Conservation (phyloP, 2,113 vertebrate genomes). For the Lasiurus borealis region DNA sequence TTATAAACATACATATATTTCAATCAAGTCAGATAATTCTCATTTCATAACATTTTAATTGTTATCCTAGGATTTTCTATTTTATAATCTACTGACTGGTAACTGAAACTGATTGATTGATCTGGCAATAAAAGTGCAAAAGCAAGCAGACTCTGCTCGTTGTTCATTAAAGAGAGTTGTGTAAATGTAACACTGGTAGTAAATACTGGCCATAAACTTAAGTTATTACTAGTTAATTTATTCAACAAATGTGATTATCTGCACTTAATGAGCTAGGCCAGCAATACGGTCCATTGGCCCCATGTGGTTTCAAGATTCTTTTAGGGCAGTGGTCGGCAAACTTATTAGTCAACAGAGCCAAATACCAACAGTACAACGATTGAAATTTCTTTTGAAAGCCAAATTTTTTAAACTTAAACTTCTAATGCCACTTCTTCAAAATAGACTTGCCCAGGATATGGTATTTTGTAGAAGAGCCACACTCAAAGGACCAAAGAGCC, state of each 20-base stretch:
- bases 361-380: too few species aligned
- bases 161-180: slow-evolving; percentile 34
- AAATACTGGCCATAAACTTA: slow-evolving; percentile 23
- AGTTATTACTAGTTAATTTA: slow-evolving; percentile 21
- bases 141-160: neutral
- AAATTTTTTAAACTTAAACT: too few species aligned
- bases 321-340: neutral
- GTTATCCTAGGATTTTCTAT: neutral
- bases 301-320: neutral
- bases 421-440: too few species aligned
- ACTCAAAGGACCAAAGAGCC: too few species aligned
- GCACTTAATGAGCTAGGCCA: neutral
- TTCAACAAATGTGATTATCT: slow-evolving; percentile 34
- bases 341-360: too few species aligned
- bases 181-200: slow-evolving; percentile 1
- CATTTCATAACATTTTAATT: slow-evolving; percentile 32
- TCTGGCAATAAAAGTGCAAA: slow-evolving; percentile 36
- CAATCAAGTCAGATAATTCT: slow-evolving; percentile 32
- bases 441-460: too few species aligned
- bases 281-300: neutral
- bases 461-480: too few species aligned
- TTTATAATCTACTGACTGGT: slow-evolving; percentile 11
- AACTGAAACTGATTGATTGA: slow-evolving; percentile 43
- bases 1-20: slow-evolving; percentile 44
- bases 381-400: too few species aligned